phyloP scores from a whole-genome alignment of 2,113 vertebrate species.

The Calyptomena viridis region DNA sequence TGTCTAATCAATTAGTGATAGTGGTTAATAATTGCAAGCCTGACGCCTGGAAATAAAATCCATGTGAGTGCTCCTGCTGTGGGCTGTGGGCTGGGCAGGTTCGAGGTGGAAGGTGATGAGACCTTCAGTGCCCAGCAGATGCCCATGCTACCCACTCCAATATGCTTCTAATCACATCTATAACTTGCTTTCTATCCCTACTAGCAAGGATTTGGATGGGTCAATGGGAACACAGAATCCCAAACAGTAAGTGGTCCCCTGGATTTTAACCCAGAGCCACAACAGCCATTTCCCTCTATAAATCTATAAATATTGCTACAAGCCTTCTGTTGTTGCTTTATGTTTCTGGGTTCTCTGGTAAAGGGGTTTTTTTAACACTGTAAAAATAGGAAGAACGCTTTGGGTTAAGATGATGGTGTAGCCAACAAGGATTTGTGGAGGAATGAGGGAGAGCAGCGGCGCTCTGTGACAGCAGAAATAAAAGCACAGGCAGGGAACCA shows the following conservation, averaged over 20 bases:
- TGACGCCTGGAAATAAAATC: not conserved
- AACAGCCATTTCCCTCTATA: not conserved
- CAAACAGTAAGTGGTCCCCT: not conserved
- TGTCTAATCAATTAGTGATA: not conserved
- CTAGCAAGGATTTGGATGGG: not conserved
- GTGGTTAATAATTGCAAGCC: not conserved
- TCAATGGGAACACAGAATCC: not conserved
- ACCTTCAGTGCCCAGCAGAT: not conserved
- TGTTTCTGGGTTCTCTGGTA: not conserved
- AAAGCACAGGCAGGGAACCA: not conserved
- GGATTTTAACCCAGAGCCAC: not conserved
- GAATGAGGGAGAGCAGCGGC: fast-evolving
- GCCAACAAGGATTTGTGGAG: not conserved
- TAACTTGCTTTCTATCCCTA: not conserved
- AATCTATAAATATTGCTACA: not conserved
- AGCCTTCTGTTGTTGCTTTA: not conserved
- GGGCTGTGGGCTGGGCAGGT: too few species aligned
- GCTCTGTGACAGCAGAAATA: not conserved
- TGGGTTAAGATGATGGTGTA: not conserved
- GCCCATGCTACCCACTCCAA: not conserved
- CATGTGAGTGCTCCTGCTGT: not conserved
- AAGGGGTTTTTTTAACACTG: not conserved
- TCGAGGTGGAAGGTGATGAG: not conserved
- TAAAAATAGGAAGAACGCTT: not conserved
- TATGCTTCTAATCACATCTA: not conserved